Conservation (phyloP, 2,797 vertebrate species). For the Anguilla obscura region DNA sequence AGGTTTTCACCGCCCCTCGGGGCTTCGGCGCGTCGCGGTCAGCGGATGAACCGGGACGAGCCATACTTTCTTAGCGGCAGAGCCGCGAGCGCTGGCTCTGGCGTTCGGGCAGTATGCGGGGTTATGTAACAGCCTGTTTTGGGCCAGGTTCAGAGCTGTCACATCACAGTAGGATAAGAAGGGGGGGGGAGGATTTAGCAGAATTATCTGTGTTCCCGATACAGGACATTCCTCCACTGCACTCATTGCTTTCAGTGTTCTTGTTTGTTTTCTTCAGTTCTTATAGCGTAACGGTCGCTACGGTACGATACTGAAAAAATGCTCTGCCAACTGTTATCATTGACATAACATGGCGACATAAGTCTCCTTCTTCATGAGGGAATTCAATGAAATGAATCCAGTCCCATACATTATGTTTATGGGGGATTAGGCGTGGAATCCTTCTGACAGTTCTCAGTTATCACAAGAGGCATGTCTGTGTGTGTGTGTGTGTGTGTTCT, state of each 20-base stretch:
- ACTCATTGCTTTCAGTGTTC: background rate
- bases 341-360: background rate
- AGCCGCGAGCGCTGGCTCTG: background rate
- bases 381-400: background rate
- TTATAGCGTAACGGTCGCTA: background rate
- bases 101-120: background rate
- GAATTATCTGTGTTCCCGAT: background rate
- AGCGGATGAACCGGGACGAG: background rate
- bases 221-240: background rate
- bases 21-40: background rate
- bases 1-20: background rate
- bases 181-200: background rate
- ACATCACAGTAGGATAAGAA: background rate
- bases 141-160: background rate
- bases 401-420: background rate
- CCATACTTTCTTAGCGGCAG: background rate
- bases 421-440: background rate
- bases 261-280: background rate
- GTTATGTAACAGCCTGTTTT: background rate
- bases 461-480: background rate
- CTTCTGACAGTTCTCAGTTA: background rate
- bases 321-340: background rate
- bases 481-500: background rate
- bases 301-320: background rate
- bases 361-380: background rate